Evolutionary conservation across 2,797 vertebrate species (phyloP), one percentile per base, ranked within the genome.

Genomic region (Sternotherus odoratus): DNA sequence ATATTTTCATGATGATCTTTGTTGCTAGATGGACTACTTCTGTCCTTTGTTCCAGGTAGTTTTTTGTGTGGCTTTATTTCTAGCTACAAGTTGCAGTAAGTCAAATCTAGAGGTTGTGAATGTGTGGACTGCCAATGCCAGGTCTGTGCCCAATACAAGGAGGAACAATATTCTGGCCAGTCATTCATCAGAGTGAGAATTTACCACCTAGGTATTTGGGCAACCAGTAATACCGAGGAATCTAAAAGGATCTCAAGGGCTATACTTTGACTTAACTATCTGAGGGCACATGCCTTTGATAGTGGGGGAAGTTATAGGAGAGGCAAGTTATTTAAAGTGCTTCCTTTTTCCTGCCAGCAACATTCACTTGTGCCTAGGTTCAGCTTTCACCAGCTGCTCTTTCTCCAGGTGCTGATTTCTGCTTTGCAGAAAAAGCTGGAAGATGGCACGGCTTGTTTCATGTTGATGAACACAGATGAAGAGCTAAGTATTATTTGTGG

Each of bases 141-240:
- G 91, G 86, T 95, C 95, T 96, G 75, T 96, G 94, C 97, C 49
- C 60, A 86, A 56, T 54, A 85, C 66, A 89, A 92, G 36, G 63
- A 53, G 57, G 63, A 66, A 88, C 94, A 96, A 90, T 94, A 95
- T 94, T 72, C 60, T 82, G 51, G 75, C 60, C 33, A 63, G 30
- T 63, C 83, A 95, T 94, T 63, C 83, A 95, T 94, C 92, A 94
- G 95, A 95, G 85, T 33, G 78, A 49, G 79, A 89, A 50, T 83
- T 83, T 89, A 82, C 82, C 69, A 57, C 1, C 1, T 56, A 56
- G 82, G 66, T 95, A 74, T 93, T 79, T 95, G 89, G 88, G 72
- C 85, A 48, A 86, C 88, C 57, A 81, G 86, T 87, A 33, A n/a
- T 85, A 56, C 56, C 60, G 88, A 79, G 92, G 83, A 82, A 17